phyloP scores from a whole-genome alignment of 2,113 vertebrate species.

The Onychorhynchus coronatus region DNA sequence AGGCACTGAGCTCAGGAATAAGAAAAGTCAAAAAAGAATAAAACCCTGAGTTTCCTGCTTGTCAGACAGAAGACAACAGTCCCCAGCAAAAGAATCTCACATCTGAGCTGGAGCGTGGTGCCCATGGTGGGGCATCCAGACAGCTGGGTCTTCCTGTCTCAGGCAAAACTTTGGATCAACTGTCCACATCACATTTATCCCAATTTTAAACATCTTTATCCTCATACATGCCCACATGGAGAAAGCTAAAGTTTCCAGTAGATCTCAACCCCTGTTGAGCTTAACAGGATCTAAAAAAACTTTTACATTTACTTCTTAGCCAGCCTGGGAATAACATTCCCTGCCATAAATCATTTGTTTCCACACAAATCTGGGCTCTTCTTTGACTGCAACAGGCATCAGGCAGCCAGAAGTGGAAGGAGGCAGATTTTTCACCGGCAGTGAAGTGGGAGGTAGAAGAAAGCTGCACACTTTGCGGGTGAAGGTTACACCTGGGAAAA shows the following conservation, averaged over 20 bases:
- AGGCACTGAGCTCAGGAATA: not conserved
- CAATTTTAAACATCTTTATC: not conserved
- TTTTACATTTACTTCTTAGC: not conserved
- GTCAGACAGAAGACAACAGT: not conserved
- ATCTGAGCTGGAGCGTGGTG: not conserved
- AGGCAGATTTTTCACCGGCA: not conserved
- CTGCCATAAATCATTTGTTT: not conserved
- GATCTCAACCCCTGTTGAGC: not conserved
- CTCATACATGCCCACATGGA: not conserved
- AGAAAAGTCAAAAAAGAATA: not conserved
- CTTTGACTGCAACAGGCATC: not conserved
- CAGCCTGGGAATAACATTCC: not conserved
- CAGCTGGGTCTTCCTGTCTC: not conserved
- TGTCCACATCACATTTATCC: not conserved
- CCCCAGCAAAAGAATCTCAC: fast-evolving
- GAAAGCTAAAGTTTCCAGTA: not conserved
- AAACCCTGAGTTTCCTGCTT: not conserved
- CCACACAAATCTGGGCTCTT: not conserved
- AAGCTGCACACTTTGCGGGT: too few species aligned
- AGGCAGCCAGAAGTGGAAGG: not conserved
- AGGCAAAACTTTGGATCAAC: not conserved
- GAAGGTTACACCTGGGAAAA: not conserved
- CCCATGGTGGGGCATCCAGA: fast-evolving
- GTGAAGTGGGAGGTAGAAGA: not conserved
- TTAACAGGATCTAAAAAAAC: not conserved